A percentile compares a stretch with the other conserved stretches of the same genome.
These are phyloP conservation scores for Metopolophium dirhodum DNA, from an alignment of 1,140 invertebrate genomes.

Conservation along the genomic window DNA sequence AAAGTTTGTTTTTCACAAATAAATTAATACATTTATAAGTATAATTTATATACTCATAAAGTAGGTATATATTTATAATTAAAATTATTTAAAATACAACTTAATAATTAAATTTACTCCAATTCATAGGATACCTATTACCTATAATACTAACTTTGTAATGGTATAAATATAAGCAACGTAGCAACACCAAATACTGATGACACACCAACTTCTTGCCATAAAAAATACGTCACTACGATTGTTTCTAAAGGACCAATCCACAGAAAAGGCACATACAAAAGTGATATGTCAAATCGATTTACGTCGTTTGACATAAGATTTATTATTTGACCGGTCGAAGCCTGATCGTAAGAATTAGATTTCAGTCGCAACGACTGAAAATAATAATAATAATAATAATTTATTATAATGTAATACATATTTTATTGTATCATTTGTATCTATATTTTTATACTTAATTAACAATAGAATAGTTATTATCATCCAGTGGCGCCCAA, in stretches of 20 bases:
- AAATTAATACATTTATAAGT: neutral
- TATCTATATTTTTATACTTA: neutral
- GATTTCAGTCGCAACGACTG: neutral
- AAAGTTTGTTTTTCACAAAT: neutral
- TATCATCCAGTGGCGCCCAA: too few relatives aligned
- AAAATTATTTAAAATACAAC: too few relatives aligned
- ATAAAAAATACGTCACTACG: slow-evolving; percentile 80
- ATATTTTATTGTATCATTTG: neutral
- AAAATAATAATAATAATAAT: neutral
- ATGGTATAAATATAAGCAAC: slow-evolving; percentile 80
- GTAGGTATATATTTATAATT: too few relatives aligned
- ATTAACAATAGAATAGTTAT: neutral
- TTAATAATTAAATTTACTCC: too few relatives aligned
- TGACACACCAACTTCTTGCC: slow-evolving; percentile 73
- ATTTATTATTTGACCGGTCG: slow-evolving; percentile 88
- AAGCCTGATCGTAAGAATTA: slow-evolving; percentile 62
- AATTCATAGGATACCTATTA: neutral
- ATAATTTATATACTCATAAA: too few relatives aligned
- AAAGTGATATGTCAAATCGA: slow-evolving; percentile 73
- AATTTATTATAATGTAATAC: neutral
- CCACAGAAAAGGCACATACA: slow-evolving; percentile 79
- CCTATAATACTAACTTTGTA: slow-evolving; percentile 72
- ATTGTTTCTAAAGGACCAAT: slow-evolving; percentile 82
- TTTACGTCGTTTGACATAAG: slow-evolving; percentile 89
- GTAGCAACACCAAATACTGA: slow-evolving; percentile 79